Evolutionary conservation across 2,797 vertebrate species (phyloP).

Genomic region (Podarcis siculus): DNA sequence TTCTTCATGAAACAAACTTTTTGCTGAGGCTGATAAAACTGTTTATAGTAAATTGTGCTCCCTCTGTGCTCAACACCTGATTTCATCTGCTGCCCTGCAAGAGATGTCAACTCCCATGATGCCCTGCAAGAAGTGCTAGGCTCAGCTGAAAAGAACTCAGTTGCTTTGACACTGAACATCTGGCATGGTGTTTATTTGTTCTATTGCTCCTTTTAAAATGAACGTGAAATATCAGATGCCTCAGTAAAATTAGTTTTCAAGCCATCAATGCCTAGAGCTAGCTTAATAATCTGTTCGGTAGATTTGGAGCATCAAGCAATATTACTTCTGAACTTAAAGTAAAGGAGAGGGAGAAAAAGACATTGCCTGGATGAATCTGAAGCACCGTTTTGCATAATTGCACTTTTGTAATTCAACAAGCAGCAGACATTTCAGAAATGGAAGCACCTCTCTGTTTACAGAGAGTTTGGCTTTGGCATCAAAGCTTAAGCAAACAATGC

Average conservation of each 20-base stretch:
- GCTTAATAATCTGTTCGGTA: constrained; percentile 71
- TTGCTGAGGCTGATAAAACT: constrained; percentile 80
- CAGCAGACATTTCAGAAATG: constrained; percentile 34
- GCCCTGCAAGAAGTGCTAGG: constrained; percentile 80
- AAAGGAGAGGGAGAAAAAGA: constrained; percentile 24
- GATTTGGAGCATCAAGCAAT: constrained; percentile 61
- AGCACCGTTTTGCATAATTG: constrained; percentile 49
- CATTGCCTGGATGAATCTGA: constrained; percentile 32
- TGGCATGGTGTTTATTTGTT: constrained; percentile 75
- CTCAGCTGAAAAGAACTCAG: constrained; percentile 81
- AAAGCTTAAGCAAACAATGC: constrained; percentile 1
- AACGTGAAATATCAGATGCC: constrained; percentile 64
- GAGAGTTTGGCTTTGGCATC: neutral
- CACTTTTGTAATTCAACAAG: constrained; percentile 47
- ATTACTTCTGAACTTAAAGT: constrained; percentile 51
- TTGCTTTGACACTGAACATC: constrained; percentile 79
- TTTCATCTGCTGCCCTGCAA: constrained; percentile 78
- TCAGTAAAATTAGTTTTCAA: constrained; percentile 69
- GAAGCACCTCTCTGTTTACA: constrained; percentile 19
- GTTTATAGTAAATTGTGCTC: constrained; percentile 72
- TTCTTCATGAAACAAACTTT: constrained; percentile 79
- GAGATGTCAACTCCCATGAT: constrained; percentile 77
- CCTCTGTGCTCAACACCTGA: constrained; percentile 80
- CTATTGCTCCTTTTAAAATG: constrained; percentile 71
- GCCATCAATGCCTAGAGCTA: constrained; percentile 61